phyloP scores from a whole-genome alignment of 1,140 invertebrate species.

The Catajapyx aquilonaris region DNA sequence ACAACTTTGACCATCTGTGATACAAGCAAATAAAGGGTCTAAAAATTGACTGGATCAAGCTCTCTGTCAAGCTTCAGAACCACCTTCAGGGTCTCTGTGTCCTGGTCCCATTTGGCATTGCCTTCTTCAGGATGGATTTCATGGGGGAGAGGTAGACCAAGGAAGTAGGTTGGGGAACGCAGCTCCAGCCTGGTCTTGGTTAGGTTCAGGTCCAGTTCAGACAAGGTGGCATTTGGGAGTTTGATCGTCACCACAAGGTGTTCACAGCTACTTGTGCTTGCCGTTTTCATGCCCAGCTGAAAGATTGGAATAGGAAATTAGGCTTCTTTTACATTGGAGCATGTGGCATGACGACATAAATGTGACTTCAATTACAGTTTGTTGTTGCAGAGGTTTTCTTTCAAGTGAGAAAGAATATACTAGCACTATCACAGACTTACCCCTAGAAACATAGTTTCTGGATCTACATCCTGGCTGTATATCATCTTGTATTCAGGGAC shows the following conservation, averaged over 20 bases:
- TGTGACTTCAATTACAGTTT: too few species aligned
- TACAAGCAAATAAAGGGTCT: too few species aligned
- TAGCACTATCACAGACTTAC: too few species aligned
- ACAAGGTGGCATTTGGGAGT: constrained; percentile 43
- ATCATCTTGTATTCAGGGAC: too few species aligned
- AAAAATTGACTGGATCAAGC: constrained; percentile 66
- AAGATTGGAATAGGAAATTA: too few species aligned
- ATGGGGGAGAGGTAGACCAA: constrained; percentile 54
- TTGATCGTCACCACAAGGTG: constrained; percentile 52
- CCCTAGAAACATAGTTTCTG: too few species aligned
- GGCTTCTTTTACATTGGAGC: too few species aligned
- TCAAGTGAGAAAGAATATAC: too few species aligned
- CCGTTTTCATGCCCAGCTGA: constrained; percentile 65
- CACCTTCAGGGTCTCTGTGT: constrained; percentile 39
- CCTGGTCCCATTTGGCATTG: constrained; percentile 52
- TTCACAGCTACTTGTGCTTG: constrained; percentile 61
- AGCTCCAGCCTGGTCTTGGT: constrained; percentile 42
- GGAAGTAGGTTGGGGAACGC: constrained; percentile 28
- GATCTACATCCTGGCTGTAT: too few species aligned
- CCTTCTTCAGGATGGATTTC: constrained; percentile 53
- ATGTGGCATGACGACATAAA: too few species aligned
- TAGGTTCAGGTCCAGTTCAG: constrained; percentile 44
- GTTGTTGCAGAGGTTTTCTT: too few species aligned
- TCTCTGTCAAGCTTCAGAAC: constrained; percentile 47
- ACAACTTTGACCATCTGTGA: too few species aligned